Conservation (phyloP, 1,140 invertebrate species). For the Coelopa frigida region DNA sequence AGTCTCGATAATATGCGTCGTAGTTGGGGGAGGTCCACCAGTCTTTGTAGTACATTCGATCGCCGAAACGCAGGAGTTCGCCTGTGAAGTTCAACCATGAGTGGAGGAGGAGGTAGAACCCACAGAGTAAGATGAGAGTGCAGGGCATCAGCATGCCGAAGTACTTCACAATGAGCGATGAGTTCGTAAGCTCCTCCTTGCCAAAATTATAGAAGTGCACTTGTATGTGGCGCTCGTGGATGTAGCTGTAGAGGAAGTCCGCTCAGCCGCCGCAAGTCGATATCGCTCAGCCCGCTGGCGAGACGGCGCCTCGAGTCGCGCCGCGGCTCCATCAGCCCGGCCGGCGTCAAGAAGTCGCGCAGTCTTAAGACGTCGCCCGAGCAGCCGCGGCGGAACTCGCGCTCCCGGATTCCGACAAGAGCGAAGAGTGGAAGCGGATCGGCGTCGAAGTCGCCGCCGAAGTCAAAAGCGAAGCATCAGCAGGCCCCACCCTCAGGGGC, state of each 20-base stretch:
- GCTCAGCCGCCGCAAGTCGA: conserved; percentile 27
- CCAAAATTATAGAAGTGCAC: conserved; percentile 62
- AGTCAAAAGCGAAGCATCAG: not conserved
- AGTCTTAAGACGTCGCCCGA: no score
- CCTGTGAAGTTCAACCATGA: conserved; percentile 83
- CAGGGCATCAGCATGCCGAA: conserved; percentile 70
- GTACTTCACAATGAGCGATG: conserved; percentile 55
- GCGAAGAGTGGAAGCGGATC: conserved; percentile 3
- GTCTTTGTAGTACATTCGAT: conserved; percentile 83
- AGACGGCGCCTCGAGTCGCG: not conserved
- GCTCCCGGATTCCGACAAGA: conserved; percentile 31
- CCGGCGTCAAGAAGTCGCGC: not conserved
- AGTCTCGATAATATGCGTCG: conserved; percentile 77
- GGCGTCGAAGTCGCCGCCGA: conserved; percentile 14
- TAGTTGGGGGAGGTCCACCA: conserved; percentile 91
- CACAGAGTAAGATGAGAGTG: conserved; percentile 63
- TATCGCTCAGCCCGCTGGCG: conserved; percentile 26
- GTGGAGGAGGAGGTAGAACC: conserved; percentile 81
- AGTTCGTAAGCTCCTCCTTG: conserved; percentile 51
- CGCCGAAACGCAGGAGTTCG: conserved; percentile 79
- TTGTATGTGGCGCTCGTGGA: conserved; percentile 67
- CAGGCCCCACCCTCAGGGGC: not conserved
- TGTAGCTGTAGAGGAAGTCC: conserved; percentile 65
- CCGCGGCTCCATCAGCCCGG: conserved; percentile 28
- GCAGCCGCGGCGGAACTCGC: conserved; percentile 22